Base-by-base conservation (phyloP, 2,113 vertebrate species). In the Tupaia tana region DNA sequence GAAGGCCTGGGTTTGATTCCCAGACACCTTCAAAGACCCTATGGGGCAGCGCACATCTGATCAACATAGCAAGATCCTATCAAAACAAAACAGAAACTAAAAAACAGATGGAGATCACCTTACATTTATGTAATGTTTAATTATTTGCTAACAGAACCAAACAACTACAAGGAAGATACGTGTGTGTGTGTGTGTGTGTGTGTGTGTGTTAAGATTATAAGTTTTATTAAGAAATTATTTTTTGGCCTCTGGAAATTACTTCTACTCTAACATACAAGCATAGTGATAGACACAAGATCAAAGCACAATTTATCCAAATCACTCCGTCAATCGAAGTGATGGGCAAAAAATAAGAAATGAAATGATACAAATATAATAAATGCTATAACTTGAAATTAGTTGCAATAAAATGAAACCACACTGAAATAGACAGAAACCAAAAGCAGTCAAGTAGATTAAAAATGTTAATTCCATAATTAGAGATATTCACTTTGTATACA, bases 361-460 rank as follows among this genome's bases (percentile, higher is more conserved):
- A 95, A 95, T 81, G n/a, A 94, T 78, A 90, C 87, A 96, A 97
- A 97, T 95, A 95, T 95, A 97, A 97, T 93, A 94, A 97, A 95
- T 97, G 29, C 74, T 85, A 31, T 66, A 58, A 95, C 34, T 79
- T 91, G 86, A 97, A 95, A 96, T 81, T 93, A 93, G 86, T 89
- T 96, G 70, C 85, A 90, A 78, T 31, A 80, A 91, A 96, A 94
- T 97, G 79, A 97, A 96, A 96, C 6, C 71, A 80, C 0, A 1
- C 8, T 92, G 52, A 96, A 61, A 78, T 43, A 91, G 0, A 27
- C 64, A 93, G 4, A 64, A 79, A 34, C 13, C 78, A 78, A 86
- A 95, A 89, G 13, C 18, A 91, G 29, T 24, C 95, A 86, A 75
- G 0, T 59, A 56, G 19, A 67, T 83, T 3, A 95, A 91, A 93